These are phyloP conservation scores for Chelmon rostratus DNA, from an alignment of 2,797 vertebrate species.

Conservation along the genomic window DNA sequence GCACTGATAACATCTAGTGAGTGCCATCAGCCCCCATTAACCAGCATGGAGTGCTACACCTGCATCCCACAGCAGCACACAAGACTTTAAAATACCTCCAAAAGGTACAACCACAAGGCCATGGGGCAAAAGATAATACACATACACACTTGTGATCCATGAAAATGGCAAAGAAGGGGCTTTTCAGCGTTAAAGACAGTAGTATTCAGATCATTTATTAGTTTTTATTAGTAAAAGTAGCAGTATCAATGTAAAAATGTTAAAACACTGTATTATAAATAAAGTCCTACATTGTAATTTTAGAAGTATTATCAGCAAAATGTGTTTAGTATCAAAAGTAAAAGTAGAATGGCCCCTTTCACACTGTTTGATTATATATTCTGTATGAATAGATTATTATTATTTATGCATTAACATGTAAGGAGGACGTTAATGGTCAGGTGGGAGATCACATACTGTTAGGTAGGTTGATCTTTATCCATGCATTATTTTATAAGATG, in stretches of 20 bases:
- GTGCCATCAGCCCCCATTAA: conserved; percentile 69
- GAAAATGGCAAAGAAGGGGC: neutral
- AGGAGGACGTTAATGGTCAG: no score
- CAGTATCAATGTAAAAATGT: accelerated
- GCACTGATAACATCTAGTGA: conserved; percentile 68
- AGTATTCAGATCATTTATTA: neutral
- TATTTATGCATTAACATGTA: no score
- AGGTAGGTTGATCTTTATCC: no score
- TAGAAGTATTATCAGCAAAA: neutral
- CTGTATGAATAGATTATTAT: neutral
- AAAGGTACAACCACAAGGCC: conserved; percentile 21
- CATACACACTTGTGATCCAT: conserved; percentile 17
- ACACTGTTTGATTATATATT: neutral
- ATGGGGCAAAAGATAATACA: conserved; percentile 7
- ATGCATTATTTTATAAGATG: no score
- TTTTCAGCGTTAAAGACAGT: neutral
- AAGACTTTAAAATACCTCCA: conserved; percentile 38
- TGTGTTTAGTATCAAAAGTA: neutral
- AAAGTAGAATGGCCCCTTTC: neutral
- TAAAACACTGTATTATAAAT: neutral
- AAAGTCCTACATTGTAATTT: neutral
- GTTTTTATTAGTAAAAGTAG: neutral
- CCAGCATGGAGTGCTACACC: conserved; percentile 71
- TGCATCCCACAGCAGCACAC: conserved; percentile 62
- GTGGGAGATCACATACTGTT: no score